Conservation (phyloP, 2,113 vertebrate species). For the Zonotrichia leucophrys region DNA sequence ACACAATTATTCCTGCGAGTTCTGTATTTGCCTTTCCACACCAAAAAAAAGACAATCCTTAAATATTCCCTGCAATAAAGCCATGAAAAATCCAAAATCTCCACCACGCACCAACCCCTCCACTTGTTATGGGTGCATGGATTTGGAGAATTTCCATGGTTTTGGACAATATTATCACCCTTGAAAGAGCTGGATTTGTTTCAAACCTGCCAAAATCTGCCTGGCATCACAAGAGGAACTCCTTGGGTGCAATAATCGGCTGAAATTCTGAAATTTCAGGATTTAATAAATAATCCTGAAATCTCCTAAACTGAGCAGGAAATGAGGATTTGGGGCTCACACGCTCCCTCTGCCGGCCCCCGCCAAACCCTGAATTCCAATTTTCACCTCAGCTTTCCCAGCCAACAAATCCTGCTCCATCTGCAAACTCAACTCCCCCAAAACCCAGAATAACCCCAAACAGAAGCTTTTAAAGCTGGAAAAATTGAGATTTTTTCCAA, state of each 20-base stretch:
- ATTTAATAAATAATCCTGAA: too few relatives aligned
- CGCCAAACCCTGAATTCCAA: too few relatives aligned
- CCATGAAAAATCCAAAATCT: accelerated
- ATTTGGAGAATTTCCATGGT: not conserved
- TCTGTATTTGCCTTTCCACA: not conserved
- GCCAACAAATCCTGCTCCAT: not conserved
- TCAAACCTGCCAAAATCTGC: not conserved
- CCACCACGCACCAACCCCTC: not conserved
- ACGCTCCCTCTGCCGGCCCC: constrained; percentile 20
- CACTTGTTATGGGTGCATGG: not conserved
- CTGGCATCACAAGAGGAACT: not conserved
- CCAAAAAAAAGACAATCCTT: not conserved
- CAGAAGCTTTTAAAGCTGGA: too few relatives aligned
- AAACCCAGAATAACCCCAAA: accelerated
- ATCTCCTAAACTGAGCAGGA: not conserved
- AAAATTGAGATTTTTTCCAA: too few relatives aligned
- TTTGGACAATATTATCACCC: not conserved
- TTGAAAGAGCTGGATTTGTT: not conserved
- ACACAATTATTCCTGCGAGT: not conserved
- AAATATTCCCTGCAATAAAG: not conserved
- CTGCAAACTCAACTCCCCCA: accelerated
- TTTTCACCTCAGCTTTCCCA: not conserved
- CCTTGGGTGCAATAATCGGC: too few relatives aligned
- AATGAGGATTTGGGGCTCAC: not conserved
- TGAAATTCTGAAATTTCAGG: too few relatives aligned